Evolutionary conservation across 2,888 invertebrate genomes (phyloP).

Genomic region (Sipha maydis): DNA sequence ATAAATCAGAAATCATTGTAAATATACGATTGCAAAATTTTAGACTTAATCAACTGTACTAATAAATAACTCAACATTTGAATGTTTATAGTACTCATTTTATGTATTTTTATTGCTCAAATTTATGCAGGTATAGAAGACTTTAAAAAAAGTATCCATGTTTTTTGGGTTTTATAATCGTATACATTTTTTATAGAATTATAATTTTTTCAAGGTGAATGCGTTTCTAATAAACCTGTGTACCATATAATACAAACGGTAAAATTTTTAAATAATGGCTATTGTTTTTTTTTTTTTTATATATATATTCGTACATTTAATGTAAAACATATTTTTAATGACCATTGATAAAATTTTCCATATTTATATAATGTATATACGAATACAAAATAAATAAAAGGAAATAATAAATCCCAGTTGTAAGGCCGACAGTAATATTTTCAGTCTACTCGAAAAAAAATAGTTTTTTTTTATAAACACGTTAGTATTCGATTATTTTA

Average conservation of each 20-base stretch:
- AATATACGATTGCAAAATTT: neutral
- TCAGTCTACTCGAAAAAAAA: neutral
- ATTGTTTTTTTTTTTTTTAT: too few relatives aligned
- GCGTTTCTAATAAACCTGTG: neutral
- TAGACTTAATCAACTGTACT: neutral
- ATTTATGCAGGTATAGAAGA: neutral
- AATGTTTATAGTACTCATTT: neutral
- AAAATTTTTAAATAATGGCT: too few relatives aligned
- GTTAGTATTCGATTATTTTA: neutral
- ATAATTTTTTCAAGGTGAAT: neutral
- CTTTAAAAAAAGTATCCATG: neutral
- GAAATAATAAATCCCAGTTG: neutral
- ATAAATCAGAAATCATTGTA: neutral
- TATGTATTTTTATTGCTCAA: neutral
- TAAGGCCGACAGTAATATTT: neutral
- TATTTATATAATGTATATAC: neutral
- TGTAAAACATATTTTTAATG: neutral
- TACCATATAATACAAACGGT: neutral
- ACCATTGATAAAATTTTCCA: neutral
- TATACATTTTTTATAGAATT: neutral
- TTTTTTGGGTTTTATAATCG: neutral
- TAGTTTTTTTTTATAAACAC: neutral
- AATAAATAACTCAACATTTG: neutral
- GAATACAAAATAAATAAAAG: neutral
- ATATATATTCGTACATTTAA: too few relatives aligned